A percentile compares a stretch with the other conserved stretches of the same genome.
Evolutionary conservation across 2,113 vertebrate species (phyloP).

Genomic region (Scopus umbretta): DNA sequence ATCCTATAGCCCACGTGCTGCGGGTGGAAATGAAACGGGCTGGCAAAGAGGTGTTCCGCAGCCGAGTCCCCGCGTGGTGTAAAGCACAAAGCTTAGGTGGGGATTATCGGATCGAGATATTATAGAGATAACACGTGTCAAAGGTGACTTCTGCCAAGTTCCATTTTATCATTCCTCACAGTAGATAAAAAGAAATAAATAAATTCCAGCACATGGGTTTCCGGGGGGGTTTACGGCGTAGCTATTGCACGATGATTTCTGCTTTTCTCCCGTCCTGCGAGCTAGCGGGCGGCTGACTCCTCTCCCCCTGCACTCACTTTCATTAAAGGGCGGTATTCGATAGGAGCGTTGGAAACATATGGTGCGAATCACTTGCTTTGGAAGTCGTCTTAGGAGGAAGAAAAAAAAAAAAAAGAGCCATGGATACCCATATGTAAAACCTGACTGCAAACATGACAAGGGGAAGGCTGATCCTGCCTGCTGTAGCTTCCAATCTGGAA

Average conservation of each 20-base stretch:
- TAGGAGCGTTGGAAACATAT: background rate
- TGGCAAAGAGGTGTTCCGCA: background rate
- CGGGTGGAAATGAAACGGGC: rapidly evolving
- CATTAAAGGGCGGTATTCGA: background rate
- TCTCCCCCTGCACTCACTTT: background rate
- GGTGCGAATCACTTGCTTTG: background rate
- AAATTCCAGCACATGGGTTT: rapidly evolving
- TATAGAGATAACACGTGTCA: background rate
- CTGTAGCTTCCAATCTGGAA: background rate
- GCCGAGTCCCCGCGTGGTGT: background rate
- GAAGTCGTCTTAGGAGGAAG: background rate
- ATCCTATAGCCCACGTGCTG: rapidly evolving
- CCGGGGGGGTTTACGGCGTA: background rate
- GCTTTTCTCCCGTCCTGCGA: background rate
- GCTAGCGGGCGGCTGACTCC: background rate
- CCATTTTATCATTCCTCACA: rapidly evolving
- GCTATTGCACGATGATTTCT: background rate
- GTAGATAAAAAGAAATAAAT: background rate
- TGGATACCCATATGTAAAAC: background rate
- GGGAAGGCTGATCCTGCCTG: background rate
- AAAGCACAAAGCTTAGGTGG: background rate
- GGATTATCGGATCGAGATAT: background rate
- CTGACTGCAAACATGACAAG: background rate
- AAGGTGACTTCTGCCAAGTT: background rate
- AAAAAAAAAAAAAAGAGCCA: background rate